These are phyloP conservation scores for Lithophane socia DNA, from an alignment of 2,888 invertebrate genomes.

Conservation along the genomic window DNA sequence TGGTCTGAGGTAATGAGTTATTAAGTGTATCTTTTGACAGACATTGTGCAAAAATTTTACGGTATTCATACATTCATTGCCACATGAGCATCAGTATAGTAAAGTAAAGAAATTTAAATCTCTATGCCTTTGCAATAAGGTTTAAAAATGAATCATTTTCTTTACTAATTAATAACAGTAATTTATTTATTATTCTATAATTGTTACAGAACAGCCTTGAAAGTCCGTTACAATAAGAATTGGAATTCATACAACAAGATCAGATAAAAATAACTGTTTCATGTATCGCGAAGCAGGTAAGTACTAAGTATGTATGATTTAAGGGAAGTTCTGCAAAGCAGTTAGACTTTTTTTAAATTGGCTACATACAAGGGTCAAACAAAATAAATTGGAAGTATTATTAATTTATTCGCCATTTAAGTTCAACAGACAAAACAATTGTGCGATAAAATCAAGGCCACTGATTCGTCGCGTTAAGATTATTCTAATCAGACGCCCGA, in stretches of 20 bases:
- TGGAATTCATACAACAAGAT: slow-evolving; percentile 41
- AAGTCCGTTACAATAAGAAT: slow-evolving; percentile 42
- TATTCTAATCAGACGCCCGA: slow-evolving; percentile 72
- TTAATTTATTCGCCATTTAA: slow-evolving; percentile 26
- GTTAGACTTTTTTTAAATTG: background rate
- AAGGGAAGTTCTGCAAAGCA: background rate
- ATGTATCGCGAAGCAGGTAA: background rate
- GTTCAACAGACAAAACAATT: slow-evolving; percentile 43
- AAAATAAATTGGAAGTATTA: slow-evolving; percentile 17
- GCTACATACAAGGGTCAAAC: background rate
- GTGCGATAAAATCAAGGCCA: slow-evolving; percentile 65
- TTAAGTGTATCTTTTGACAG: background rate
- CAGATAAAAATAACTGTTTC: slow-evolving; percentile 17
- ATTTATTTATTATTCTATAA: slow-evolving; percentile 23
- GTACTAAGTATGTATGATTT: background rate
- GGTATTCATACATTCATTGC: background rate
- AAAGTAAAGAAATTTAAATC: background rate
- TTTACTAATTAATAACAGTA: background rate
- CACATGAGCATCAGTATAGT: background rate
- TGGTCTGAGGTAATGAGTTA: no score
- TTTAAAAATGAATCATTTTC: background rate
- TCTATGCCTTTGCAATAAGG: slow-evolving; percentile 12
- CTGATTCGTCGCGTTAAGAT: slow-evolving; percentile 61
- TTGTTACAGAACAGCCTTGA: slow-evolving; percentile 42
- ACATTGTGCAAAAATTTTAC: background rate